Evolutionary conservation across 2,888 invertebrate genomes (phyloP).

Genomic region (Tachina grossa): DNA sequence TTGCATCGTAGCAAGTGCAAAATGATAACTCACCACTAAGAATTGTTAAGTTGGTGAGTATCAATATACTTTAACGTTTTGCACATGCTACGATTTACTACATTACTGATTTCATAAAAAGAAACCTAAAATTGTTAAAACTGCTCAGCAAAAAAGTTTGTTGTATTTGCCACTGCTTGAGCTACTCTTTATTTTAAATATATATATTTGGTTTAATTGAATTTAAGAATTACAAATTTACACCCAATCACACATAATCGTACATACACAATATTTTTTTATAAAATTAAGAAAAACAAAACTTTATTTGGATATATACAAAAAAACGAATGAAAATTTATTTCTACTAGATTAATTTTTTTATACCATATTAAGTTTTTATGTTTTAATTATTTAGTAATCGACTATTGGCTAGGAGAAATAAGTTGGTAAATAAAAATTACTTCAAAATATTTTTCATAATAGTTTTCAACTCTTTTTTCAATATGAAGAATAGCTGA

Average conservation of each 20-base stretch:
- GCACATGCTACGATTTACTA: too few relatives aligned
- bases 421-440: neutral
- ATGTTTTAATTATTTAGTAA: slow-evolving; percentile 13
- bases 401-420: slow-evolving; percentile 12
- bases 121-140: neutral
- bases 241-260: slow-evolving; percentile 35
- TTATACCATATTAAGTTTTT: neutral
- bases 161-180: neutral
- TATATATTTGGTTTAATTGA: neutral
- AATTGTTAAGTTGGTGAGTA: too few relatives aligned
- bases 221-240: slow-evolving; percentile 50
- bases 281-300: slow-evolving; percentile 22
- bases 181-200: neutral
- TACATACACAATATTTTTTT: slow-evolving; percentile 42
- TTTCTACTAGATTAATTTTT: slow-evolving; percentile 48
- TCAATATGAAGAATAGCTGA: too few relatives aligned
- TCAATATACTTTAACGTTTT: too few relatives aligned
- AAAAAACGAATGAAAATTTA: slow-evolving; percentile 28
- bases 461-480: neutral
- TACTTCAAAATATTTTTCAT: neutral
- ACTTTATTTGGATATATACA: slow-evolving; percentile 48
- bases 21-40: too few relatives aligned
- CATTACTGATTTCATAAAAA: neutral
- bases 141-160: neutral
- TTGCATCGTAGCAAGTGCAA: too few relatives aligned